These are phyloP conservation scores for Syrista parreyssii DNA, from an alignment of 2,888 invertebrate genomes.

Conservation along the genomic window DNA sequence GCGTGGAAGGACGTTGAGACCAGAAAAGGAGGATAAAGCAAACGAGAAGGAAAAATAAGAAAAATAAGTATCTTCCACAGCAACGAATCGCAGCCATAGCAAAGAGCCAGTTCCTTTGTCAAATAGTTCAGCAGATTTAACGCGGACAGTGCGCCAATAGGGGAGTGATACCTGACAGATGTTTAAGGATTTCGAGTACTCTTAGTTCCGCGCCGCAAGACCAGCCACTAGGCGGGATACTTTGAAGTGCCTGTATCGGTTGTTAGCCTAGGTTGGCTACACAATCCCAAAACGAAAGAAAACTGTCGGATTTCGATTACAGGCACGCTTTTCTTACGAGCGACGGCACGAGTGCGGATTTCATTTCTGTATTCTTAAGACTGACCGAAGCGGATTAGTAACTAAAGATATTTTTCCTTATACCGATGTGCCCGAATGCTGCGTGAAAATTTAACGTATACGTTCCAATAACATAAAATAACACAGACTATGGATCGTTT, in stretches of 20 bases:
- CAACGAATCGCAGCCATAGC: background rate
- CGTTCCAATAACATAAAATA: no score
- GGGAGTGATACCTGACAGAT: slow-evolving; percentile 64
- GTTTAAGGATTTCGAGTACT: slow-evolving; percentile 44
- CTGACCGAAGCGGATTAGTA: slow-evolving; percentile 12
- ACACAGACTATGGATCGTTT: background rate
- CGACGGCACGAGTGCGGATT: slow-evolving; percentile 25
- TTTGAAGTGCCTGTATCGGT: slow-evolving; percentile 51
- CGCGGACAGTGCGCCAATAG: slow-evolving; percentile 49
- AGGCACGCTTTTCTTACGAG: slow-evolving; percentile 64
- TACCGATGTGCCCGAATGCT: background rate
- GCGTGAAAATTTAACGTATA: background rate
- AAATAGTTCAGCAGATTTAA: slow-evolving; percentile 61
- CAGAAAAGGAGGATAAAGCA: background rate
- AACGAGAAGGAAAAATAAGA: background rate
- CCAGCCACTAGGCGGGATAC: slow-evolving; percentile 46
- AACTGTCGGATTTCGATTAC: slow-evolving; percentile 43
- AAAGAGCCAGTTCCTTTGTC: slow-evolving; percentile 39
- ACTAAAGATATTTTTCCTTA: background rate
- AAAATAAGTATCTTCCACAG: background rate
- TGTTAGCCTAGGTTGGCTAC: background rate
- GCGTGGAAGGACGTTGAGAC: background rate
- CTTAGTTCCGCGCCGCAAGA: slow-evolving; percentile 48
- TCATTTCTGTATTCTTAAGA: slow-evolving; percentile 14
- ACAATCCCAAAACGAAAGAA: slow-evolving; percentile 14